These are phyloP conservation scores for Agrochola circellaris DNA, from an alignment of 2,888 invertebrate species.

Conservation along the genomic window DNA sequence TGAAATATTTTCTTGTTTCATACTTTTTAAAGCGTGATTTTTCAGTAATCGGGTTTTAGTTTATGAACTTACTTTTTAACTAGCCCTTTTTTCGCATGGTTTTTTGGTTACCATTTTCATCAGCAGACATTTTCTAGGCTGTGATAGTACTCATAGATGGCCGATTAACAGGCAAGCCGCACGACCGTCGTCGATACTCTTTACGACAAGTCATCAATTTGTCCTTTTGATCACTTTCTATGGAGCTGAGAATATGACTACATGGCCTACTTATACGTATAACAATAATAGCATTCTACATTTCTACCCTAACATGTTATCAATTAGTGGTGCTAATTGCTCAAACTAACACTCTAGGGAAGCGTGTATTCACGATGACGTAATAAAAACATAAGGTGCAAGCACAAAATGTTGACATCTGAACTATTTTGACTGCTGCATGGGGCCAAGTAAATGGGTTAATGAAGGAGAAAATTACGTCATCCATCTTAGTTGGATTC, in stretches of 20 bases:
- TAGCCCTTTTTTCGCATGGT: no score
- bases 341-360: neutral
- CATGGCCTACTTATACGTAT: neutral
- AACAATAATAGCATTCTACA: neutral
- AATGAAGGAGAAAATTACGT: slow-evolving; percentile 88
- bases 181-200: neutral
- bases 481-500: slow-evolving; percentile 88
- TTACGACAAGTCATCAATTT: slow-evolving; percentile 1
- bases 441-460: slow-evolving; percentile 84
- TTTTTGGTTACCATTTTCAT: neutral
- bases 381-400: slow-evolving; percentile 45
- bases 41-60: no score
- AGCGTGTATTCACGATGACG: neutral
- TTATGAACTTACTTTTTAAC: no score
- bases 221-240: neutral
- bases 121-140: neutral
- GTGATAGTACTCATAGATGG: neutral
- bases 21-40: no score
- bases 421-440: slow-evolving; percentile 80
- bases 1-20: no score
- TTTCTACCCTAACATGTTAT: neutral
- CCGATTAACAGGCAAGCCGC: no score
- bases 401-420: slow-evolving; percentile 71
- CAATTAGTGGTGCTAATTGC: slow-evolving; percentile 33
- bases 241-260: neutral